phyloP scores from a whole-genome alignment of 2,888 invertebrate species.

The Epinotia nisella region DNA sequence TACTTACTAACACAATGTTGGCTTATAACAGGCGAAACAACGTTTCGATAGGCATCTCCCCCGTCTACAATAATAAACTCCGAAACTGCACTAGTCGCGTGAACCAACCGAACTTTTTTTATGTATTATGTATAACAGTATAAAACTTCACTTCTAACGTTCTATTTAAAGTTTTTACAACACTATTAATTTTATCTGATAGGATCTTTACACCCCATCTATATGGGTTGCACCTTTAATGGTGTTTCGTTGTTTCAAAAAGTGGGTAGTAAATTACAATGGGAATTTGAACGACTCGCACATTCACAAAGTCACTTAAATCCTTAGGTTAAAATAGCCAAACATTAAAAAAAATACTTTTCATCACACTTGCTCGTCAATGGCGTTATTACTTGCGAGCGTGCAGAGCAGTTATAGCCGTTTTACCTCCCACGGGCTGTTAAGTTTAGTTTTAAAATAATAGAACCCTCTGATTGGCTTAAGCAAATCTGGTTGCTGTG shows the following conservation, averaged over 20 bases:
- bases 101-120: slow-evolving; percentile 53
- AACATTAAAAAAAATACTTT: too few species aligned
- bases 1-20: slow-evolving; percentile 22
- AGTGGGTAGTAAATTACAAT: slow-evolving; percentile 13
- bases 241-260: slow-evolving; percentile 22
- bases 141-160: slow-evolving; percentile 49
- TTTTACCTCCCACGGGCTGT: too few species aligned
- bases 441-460: too few species aligned
- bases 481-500: too few species aligned
- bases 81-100: slow-evolving; percentile 46
- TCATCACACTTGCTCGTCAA: too few species aligned
- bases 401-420: too few species aligned
- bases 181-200: slow-evolving; percentile 43
- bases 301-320: background rate
- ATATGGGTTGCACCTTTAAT: slow-evolving; percentile 26
- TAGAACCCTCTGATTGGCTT: too few species aligned
- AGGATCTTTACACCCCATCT: slow-evolving; percentile 39
- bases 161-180: slow-evolving; percentile 55
- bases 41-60: slow-evolving; percentile 42
- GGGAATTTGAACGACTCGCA: slow-evolving; percentile 7
- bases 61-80: slow-evolving; percentile 43
- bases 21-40: slow-evolving; percentile 32
- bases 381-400: too few species aligned
- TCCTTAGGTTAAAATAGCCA: too few species aligned
- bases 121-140: slow-evolving; percentile 55